Conservation (phyloP, 2,113 vertebrate genomes). For the Xiphophorus hellerii region DNA sequence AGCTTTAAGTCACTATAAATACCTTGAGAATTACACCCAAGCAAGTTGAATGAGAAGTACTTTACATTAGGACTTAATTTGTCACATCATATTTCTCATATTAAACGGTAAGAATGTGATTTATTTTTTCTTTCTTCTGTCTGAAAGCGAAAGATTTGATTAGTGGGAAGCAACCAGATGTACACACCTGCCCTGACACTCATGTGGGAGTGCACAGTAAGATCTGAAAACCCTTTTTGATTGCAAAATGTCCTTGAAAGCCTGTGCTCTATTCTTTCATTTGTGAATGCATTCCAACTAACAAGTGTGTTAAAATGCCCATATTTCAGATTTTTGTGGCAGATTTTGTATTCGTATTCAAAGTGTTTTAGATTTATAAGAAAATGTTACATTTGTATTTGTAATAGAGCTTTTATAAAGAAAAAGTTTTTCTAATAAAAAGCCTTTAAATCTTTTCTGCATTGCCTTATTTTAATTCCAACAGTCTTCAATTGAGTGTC, state of each 20-base stretch:
- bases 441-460: conserved; percentile 16
- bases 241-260: conserved; percentile 39
- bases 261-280: not conserved
- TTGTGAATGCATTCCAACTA: conserved; percentile 47
- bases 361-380: conserved; percentile 47
- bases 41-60: too few species aligned
- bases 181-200: not conserved
- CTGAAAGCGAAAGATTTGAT: conserved; percentile 29
- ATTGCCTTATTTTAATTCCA: conserved; percentile 6
- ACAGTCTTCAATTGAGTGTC: not conserved
- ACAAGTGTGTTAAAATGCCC: conserved; percentile 33
- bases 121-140: conserved; percentile 7
- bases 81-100: not conserved
- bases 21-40: too few species aligned
- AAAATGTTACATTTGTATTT: conserved; percentile 51
- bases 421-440: conserved; percentile 64
- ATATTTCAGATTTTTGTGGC: conserved; percentile 15
- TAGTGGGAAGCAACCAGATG: not conserved
- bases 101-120: conserved; percentile 18
- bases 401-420: conserved; percentile 56
- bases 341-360: conserved; percentile 39
- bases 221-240: conserved; percentile 73
- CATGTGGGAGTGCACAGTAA: conserved; percentile 25
- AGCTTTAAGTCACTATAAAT: too few species aligned
- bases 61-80: not conserved